Evolutionary conservation across 2,888 invertebrate genomes (phyloP), one percentile per base, ranked within the genome.

Genomic region (Lingula anatina): DNA sequence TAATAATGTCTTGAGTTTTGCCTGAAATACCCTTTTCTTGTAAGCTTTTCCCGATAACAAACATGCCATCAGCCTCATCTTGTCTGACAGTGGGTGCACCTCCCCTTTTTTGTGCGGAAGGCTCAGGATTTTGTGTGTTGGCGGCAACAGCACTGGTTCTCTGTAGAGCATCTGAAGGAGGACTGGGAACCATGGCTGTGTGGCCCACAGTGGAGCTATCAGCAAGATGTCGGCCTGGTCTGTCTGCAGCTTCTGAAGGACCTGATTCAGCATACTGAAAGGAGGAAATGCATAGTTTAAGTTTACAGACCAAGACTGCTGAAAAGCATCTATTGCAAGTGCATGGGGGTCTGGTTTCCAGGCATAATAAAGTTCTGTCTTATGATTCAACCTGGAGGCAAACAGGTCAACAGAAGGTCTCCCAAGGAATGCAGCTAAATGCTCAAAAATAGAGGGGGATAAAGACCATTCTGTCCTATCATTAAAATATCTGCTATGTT

Each of bases 311-410:
- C 53, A 53, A 26, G 37, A 12, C 12, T 38, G n/a, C 18, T 38
- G 38, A 28, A 53, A 46, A 24, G 49, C 49, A 49, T 53, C 44
- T 7, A 49, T 23, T 36, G 20, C 23, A 21, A 15, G 23, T 4
- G 31, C 4, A n/a, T 40, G 38, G 26, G 52, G 46, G 27, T 52
- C 49, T 27, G 46, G 46, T n/a, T 48, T 46, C 52, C 52, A 52
- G n/a, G 52, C 37, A 46, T 28, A 45, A 25, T 23, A 52, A 12
- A 31, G 23, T 43, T 7, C 7, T 18, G 43, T 2, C 37, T 52
- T 35, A 7, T 25, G 25, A 40, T 51, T 48, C 9, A 48, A n/a
- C 18, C 51, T 18, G n/a, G 45, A 41, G 12, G 51, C 51, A 49
- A 52, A 52, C n/a, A 49, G 18, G 31, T 52, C 45, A 26, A 49